Conservation (phyloP, 2,113 vertebrate species). For the Scytalopus superciliaris region DNA sequence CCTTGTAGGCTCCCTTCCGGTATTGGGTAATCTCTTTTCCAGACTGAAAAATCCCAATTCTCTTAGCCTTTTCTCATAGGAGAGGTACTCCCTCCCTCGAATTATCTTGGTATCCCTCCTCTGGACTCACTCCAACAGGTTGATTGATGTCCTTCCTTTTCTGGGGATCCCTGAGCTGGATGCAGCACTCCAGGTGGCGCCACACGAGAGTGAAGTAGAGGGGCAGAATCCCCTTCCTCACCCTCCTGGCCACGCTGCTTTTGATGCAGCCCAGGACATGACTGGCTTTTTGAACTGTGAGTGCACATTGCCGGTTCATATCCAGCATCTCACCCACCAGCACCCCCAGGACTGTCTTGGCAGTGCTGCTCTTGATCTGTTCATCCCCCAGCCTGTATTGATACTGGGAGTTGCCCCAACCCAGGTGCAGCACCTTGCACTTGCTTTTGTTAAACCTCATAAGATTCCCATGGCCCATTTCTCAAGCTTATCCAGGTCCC, state of each 20-base stretch:
- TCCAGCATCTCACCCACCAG: not conserved
- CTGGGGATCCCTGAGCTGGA: not conserved
- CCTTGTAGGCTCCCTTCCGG: not conserved
- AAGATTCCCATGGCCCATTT: not conserved
- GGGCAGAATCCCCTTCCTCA: rapidly evolving
- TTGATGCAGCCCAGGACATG: not conserved
- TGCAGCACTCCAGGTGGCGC: not conserved
- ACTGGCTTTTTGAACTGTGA: not conserved
- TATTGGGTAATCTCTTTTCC: not conserved
- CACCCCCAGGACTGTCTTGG: not conserved
- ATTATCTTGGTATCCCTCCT: not conserved
- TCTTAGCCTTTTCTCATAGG: not conserved
- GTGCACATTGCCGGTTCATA: not conserved
- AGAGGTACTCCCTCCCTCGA: not conserved
- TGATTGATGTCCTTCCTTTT: not conserved
- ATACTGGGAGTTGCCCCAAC: rapidly evolving
- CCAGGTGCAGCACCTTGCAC: not conserved
- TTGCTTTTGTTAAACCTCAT: not conserved
- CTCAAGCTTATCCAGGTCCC: not conserved
- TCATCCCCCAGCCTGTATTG: not conserved
- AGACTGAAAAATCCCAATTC: not conserved
- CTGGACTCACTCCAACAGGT: not conserved
- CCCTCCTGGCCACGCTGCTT: not conserved
- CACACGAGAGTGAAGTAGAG: not conserved
- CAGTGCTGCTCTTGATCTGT: not conserved